These are phyloP conservation scores for Hydrotaea diabolus DNA, from an alignment of 2,888 invertebrate species.

Conservation along the genomic window DNA sequence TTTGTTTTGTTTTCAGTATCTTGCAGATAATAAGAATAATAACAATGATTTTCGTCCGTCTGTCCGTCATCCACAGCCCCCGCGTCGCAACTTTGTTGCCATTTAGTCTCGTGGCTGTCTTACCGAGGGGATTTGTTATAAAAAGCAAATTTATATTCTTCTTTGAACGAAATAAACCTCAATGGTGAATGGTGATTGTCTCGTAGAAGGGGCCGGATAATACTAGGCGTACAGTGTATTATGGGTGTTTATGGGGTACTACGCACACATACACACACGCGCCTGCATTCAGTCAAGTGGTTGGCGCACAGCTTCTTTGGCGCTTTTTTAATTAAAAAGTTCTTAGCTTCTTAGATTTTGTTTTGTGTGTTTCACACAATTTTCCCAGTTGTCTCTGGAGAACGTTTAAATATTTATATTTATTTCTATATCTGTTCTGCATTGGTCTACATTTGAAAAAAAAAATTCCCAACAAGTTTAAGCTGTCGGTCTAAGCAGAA, in stretches of 20 bases:
- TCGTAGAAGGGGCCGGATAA: not conserved
- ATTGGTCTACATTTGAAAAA: not conserved
- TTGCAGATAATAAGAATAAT: slow-evolving; percentile 1
- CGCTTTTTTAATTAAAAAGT: not conserved
- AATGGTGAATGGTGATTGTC: not conserved
- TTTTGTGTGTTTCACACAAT: not conserved
- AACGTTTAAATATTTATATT: not conserved
- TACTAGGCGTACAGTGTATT: not conserved
- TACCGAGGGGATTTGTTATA: not conserved
- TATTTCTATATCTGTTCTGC: not conserved
- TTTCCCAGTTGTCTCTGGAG: not conserved
- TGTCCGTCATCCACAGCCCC: no score
- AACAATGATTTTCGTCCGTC: not conserved
- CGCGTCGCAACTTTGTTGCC: not conserved
- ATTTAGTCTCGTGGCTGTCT: not conserved
- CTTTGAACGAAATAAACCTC: not conserved
- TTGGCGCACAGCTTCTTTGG: not conserved
- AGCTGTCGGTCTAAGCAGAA: not conserved
- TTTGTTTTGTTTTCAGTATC: not conserved
- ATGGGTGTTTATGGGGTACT: not conserved
- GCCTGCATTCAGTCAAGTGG: not conserved
- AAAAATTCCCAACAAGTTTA: not conserved
- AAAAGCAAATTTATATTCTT: not conserved
- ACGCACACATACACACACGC: not conserved
- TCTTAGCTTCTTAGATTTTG: not conserved